Base-by-base conservation (phyloP, 2,797 vertebrate species). In the Tolypeutes matacus region DNA sequence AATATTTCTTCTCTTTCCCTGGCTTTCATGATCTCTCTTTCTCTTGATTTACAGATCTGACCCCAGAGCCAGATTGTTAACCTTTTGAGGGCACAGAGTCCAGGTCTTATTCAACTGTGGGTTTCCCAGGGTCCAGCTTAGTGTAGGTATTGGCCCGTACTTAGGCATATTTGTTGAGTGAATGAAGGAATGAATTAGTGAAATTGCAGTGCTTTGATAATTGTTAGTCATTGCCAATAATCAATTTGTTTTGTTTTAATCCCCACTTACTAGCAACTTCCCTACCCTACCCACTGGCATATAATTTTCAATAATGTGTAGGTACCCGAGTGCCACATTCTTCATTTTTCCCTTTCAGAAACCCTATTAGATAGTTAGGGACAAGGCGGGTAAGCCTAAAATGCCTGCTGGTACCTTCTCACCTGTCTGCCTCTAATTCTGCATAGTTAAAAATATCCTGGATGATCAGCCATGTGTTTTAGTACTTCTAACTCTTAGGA, bases 401-500 rank as follows among this genome's bases (percentile, higher is more conserved):
- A 20, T 86, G 17, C 21, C 64, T 27, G 15, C 12, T 64, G 58
- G 1, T n/a, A 77, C 27, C 10, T 94, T 89, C 60, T 78, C 58
- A 78, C 70, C 21, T 23, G 76, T 21, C 87, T 91, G 83, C 86
- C 82, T 86, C 75, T 89, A 95, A 64, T 49, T 39, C 76, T 62
- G 67, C 76, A 39, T 42, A 46, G 29, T 92, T 97, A 93, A 83
- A 97, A 96, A 95, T 80, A 95, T 2, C 1, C 49, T 70, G 0
- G 0, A 39, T 62, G 69, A 62, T 60, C 56, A 42, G 36, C 95
- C 87, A 42, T 39, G 23, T 64, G 60, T 90, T 97, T 95, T 86
- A 95, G 73, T 36, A 97, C 83, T 96, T 93, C 60, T 69, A 96
- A 81, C 51, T 97, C 69, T 82, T 13, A 0, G 67, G 36, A n/a